A percentile compares a stretch with the other conserved stretches of the same genome.
phyloP scores from a whole-genome alignment of 2,797 vertebrate genomes.

The Cetoscarus ocellatus region DNA sequence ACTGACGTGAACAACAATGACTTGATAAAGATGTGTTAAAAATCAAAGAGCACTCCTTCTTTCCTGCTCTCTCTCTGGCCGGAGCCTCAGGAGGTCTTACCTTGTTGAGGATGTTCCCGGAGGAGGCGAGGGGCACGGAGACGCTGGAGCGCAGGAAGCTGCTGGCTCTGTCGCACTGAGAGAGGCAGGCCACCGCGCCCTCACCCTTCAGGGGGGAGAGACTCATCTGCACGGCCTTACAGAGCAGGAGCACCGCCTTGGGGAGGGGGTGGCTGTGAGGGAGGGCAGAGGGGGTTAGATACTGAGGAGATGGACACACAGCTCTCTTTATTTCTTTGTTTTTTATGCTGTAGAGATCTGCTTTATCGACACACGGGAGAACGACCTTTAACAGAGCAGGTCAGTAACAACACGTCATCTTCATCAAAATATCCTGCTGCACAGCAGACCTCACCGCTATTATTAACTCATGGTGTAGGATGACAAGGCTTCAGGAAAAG shows the following conservation, averaged over 20 bases:
- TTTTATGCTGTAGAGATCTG: not conserved
- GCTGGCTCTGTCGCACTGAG: conserved; percentile 93
- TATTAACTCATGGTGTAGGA: no score
- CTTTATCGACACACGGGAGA: no score
- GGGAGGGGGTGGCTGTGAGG: conserved; percentile 90
- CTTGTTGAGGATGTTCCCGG: conserved; percentile 87
- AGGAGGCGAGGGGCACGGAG: conserved; percentile 85
- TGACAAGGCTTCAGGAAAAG: no score
- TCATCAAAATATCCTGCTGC: no score
- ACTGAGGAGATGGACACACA: not conserved
- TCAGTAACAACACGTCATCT: no score
- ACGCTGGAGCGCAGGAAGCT: conserved; percentile 91
- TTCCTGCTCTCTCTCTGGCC: no score
- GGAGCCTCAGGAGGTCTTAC: conserved; percentile 73
- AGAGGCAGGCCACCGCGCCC: conserved; percentile 85
- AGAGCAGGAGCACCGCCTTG: conserved; percentile 90
- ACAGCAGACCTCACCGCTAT: no score
- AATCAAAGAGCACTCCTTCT: no score
- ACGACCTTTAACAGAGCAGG: no score
- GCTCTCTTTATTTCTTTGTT: not conserved
- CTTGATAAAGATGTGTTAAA: no score
- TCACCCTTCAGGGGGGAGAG: conserved; percentile 92
- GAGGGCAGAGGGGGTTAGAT: not conserved
- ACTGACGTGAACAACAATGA: no score
- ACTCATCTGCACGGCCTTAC: conserved; percentile 92